A percentile compares a stretch with the other conserved stretches of the same genome.
Conservation (phyloP, 2,797 vertebrate species). For the Hipposideros larvatus region DNA sequence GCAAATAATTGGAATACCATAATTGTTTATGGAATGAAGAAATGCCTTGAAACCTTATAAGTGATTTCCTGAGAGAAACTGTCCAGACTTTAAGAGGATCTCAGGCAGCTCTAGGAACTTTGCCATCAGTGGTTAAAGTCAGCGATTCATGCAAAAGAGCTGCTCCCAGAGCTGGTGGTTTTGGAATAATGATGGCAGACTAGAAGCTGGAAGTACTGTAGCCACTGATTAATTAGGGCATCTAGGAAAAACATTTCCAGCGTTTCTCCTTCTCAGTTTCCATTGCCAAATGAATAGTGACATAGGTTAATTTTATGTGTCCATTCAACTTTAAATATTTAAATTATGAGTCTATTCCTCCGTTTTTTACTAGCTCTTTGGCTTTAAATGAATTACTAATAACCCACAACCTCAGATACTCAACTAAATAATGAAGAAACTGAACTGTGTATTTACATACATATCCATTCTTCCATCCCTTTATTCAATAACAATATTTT, state of each 20-base stretch:
- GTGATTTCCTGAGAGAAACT: slow-evolving; percentile 23
- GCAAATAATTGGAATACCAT: not conserved
- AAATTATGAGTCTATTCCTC: not conserved
- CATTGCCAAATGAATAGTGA: slow-evolving; percentile 10
- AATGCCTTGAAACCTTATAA: not conserved
- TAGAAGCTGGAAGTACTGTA: not conserved
- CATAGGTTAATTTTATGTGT: not conserved
- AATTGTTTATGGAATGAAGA: not conserved
- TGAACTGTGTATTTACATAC: not conserved
- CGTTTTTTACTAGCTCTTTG: not conserved
- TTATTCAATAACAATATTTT: slow-evolving; percentile 14
- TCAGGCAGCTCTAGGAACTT: not conserved
- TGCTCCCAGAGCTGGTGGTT: not conserved
- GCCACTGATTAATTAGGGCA: slow-evolving; percentile 38
- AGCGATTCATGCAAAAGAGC: not conserved
- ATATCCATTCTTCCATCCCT: not conserved
- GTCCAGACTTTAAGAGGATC: not conserved
- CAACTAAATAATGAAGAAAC: slow-evolving; percentile 15
- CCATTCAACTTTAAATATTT: slow-evolving; percentile 37
- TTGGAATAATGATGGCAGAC: not conserved
- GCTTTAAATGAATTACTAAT: not conserved
- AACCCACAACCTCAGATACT: not conserved
- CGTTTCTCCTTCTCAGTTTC: slow-evolving; percentile 34
- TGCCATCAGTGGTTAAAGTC: not conserved
- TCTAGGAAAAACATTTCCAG: slow-evolving; percentile 16